Conservation (phyloP, 1,140 invertebrate genomes). For the Aphelenchoides avenae region DNA sequence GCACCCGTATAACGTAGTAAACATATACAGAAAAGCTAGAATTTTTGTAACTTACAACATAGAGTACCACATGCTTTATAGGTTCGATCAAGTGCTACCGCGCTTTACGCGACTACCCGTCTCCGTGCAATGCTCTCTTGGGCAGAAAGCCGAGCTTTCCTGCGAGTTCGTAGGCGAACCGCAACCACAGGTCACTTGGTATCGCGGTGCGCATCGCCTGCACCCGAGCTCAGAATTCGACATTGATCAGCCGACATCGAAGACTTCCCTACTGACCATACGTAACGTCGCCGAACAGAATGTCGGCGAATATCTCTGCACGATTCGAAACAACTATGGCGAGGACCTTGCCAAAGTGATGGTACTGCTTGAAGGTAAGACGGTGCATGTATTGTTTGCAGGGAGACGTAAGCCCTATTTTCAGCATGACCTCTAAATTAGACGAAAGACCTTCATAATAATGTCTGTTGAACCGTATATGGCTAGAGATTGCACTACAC, state of each 20-base stretch:
- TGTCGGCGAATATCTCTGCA: constrained; percentile 51
- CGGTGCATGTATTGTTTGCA: too few species aligned
- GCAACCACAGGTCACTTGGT: constrained; percentile 40
- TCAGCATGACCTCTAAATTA: too few species aligned
- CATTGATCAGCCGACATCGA: constrained; percentile 28
- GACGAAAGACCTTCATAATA: too few species aligned
- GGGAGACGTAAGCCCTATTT: too few species aligned
- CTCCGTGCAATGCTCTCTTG: constrained; percentile 40
- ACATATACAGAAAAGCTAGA: neutral
- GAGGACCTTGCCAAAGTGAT: constrained; percentile 52
- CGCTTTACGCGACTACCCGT: constrained; percentile 41
- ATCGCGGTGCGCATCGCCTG: constrained; percentile 38
- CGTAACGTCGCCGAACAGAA: constrained; percentile 18
- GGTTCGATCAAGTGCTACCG: constrained; percentile 14
- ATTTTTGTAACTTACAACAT: neutral
- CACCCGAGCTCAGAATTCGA: constrained; percentile 23
- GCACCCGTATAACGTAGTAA: constrained; percentile 1
- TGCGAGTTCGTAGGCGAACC: constrained; percentile 45
- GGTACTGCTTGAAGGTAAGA: constrained; percentile 50
- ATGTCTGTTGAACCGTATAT: too few species aligned
- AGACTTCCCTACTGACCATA: constrained; percentile 20
- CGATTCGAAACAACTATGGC: constrained; percentile 44
- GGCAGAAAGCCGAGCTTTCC: constrained; percentile 39
- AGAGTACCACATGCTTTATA: neutral
- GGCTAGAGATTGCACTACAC: too few species aligned